Conservation (phyloP, 2,797 vertebrate species). For the Sparidentex hasta region DNA sequence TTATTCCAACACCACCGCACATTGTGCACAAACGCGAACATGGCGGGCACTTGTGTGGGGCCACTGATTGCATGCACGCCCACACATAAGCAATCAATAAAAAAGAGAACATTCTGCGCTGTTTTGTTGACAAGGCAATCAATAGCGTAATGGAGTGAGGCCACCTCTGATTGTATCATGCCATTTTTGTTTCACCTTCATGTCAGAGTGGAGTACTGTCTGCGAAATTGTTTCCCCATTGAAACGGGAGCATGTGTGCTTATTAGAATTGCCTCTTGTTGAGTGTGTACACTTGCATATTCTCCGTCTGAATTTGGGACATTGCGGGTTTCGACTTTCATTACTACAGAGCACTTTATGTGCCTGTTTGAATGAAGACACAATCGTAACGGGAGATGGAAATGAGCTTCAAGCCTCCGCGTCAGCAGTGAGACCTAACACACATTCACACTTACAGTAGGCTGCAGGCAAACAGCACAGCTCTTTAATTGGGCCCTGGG, state of each 20-base stretch:
- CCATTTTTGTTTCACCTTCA: constrained; percentile 36
- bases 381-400: constrained; percentile 55
- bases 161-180: constrained; percentile 16
- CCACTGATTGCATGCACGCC: constrained; percentile 16
- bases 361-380: constrained; percentile 45
- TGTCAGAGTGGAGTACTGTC: not conserved
- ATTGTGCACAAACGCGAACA: constrained; percentile 3
- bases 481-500: constrained; percentile 84
- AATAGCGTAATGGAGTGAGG: constrained; percentile 33
- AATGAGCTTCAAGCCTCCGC: constrained; percentile 64
- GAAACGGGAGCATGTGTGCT: not conserved
- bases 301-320: constrained; percentile 35
- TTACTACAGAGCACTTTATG: constrained; percentile 6
- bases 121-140: constrained; percentile 34
- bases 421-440: constrained; percentile 63
- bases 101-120: constrained; percentile 5
- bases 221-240: not conserved
- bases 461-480: constrained; percentile 62
- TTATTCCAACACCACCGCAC: not conserved
- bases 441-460: constrained; percentile 50
- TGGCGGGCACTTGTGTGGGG: not conserved
- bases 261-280: constrained; percentile 7
- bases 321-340: constrained; percentile 32
- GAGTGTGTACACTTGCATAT: not conserved
- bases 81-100: constrained; percentile 17